A percentile compares a stretch with the other conserved stretches of the same genome.
These are phyloP conservation scores for Aspidoscelis tigris DNA, from an alignment of 2,113 vertebrate genomes.

Conservation along the genomic window DNA sequence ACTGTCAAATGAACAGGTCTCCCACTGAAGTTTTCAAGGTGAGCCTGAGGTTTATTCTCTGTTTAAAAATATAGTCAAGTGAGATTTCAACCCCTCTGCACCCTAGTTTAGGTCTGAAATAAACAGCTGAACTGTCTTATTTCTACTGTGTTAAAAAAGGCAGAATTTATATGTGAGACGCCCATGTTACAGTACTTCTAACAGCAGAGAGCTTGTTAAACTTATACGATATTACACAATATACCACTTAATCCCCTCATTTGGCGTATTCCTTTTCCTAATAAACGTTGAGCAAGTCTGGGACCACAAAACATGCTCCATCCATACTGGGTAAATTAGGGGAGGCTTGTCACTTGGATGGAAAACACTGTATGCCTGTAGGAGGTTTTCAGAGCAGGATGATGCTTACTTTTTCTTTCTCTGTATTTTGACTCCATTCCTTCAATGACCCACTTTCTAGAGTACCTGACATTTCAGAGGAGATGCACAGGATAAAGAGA, in stretches of 20 bases:
- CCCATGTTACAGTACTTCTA: not conserved
- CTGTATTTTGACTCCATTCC: no score
- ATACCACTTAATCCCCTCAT: not conserved
- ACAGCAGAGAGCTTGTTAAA: not conserved
- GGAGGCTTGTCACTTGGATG: no score
- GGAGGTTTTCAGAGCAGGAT: no score
- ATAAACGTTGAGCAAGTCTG: not conserved
- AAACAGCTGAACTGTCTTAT: not conserved
- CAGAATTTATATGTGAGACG: not conserved
- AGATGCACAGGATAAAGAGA: no score
- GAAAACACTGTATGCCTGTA: no score
- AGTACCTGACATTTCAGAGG: no score
- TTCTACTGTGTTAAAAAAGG: not conserved
- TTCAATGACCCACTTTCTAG: not conserved
- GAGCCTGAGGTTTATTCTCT: not conserved
- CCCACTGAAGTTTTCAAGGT: not conserved
- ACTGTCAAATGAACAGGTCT: not conserved
- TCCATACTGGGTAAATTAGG: not conserved
- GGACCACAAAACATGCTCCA: not conserved
- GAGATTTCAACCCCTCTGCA: not conserved
- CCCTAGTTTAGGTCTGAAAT: not conserved
- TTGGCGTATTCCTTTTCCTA: not conserved
- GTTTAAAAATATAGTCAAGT: not conserved
- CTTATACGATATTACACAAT: not conserved
- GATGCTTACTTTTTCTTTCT: no score